A percentile compares a stretch with the other conserved stretches of the same genome.
These are phyloP conservation scores for Xestia c-nigrum DNA, from an alignment of 2,888 invertebrate species.

Conservation along the genomic window DNA sequence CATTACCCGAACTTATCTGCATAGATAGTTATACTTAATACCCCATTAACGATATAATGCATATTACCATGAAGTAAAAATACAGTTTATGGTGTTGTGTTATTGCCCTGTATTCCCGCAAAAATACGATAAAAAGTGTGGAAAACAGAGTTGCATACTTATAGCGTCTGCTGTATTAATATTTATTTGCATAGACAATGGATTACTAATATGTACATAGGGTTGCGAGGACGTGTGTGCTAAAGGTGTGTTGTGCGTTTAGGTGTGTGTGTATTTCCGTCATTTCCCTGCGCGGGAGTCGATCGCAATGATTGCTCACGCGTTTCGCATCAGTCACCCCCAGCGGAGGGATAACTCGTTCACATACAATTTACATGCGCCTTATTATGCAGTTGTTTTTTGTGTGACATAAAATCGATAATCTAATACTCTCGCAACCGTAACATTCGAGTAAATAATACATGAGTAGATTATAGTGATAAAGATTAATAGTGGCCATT, in stretches of 20 bases:
- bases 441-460: constrained; percentile 57
- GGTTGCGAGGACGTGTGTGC: constrained; percentile 55
- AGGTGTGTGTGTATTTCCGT: constrained; percentile 82
- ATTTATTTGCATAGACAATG: constrained; percentile 86
- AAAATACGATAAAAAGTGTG: constrained; percentile 74
- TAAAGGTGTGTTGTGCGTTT: constrained; percentile 58
- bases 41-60: constrained; percentile 68
- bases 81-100: constrained; percentile 61
- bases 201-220: constrained; percentile 77
- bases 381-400: constrained; percentile 81
- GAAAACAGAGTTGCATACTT: constrained; percentile 78
- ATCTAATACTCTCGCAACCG: constrained; percentile 76
- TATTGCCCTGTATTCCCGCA: constrained; percentile 64
- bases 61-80: constrained; percentile 60
- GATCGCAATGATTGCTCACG: constrained; percentile 89
- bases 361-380: constrained; percentile 87
- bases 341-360: constrained; percentile 84
- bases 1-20: constrained; percentile 70
- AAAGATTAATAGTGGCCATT: constrained; percentile 51
- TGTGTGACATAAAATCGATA: constrained; percentile 82
- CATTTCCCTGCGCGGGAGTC: constrained; percentile 87
- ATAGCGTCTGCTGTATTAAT: constrained; percentile 78
- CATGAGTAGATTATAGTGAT: constrained; percentile 59
- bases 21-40: constrained; percentile 68
- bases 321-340: constrained; percentile 90